Conservation (phyloP, 2,888 invertebrate species). For the Aphrophora alni region DNA sequence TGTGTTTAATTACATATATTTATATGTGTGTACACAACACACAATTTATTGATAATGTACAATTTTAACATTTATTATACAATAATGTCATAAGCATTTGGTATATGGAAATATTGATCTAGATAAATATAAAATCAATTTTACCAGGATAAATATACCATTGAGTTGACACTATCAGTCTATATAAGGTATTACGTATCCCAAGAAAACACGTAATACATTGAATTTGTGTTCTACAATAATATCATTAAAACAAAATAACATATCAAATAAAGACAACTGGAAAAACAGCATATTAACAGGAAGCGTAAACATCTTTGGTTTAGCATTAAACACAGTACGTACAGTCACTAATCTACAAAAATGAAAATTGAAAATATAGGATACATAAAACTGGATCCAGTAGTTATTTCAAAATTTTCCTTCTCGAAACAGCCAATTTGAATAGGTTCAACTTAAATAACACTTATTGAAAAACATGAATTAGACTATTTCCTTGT, state of each 20-base stretch:
- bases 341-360: neutral
- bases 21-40: neutral
- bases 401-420: neutral
- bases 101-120: neutral
- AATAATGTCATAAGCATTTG: neutral
- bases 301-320: constrained; percentile 39
- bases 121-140: neutral
- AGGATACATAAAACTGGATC: neutral
- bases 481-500: no score
- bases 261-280: neutral
- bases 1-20: neutral
- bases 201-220: neutral
- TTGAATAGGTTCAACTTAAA: neutral
- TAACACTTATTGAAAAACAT: neutral
- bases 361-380: neutral
- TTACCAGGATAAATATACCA: neutral
- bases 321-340: constrained; percentile 36
- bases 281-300: neutral
- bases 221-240: neutral
- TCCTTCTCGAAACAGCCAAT: neutral
- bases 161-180: neutral
- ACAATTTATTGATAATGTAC: neutral
- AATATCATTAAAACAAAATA: neutral
- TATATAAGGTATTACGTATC: neutral
- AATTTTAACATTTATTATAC: neutral